These are phyloP conservation scores for Deilephila porcellus DNA, from an alignment of 2,888 invertebrate genomes.

Conservation along the genomic window DNA sequence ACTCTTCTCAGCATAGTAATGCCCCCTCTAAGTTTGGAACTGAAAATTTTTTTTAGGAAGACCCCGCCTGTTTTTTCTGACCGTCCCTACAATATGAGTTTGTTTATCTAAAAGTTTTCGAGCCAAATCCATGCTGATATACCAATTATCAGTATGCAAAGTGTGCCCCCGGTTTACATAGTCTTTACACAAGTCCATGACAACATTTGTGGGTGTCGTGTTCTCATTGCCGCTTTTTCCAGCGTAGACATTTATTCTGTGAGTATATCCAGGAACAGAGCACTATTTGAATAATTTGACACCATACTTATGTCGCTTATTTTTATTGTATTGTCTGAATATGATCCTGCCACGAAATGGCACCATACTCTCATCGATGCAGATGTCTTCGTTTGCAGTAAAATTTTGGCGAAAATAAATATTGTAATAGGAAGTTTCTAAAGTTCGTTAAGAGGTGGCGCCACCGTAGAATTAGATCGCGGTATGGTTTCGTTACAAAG, in stretches of 20 bases:
- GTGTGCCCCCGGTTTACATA: constrained; percentile 45
- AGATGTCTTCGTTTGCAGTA: neutral
- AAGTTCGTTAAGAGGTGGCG: too few relatives aligned
- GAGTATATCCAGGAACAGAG: constrained; percentile 28
- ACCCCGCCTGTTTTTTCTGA: constrained; percentile 38
- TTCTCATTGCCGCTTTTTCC: constrained; percentile 27
- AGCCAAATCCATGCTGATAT: constrained; percentile 46
- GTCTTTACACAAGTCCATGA: constrained; percentile 42
- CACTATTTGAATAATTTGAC: constrained; percentile 22
- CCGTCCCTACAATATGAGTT: constrained; percentile 50
- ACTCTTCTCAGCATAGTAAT: constrained; percentile 32
- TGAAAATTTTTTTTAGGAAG: constrained; percentile 27
- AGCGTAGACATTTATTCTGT: constrained; percentile 29
- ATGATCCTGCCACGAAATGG: constrained; percentile 4
- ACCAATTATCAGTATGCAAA: constrained; percentile 45
- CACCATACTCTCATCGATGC: neutral
- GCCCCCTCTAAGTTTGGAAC: constrained; percentile 25
- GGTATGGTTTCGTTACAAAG: too few relatives aligned
- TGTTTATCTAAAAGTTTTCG: constrained; percentile 44
- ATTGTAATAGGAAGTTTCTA: too few relatives aligned
- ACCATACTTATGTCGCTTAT: neutral
- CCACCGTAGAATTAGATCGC: too few relatives aligned
- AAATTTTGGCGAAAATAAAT: neutral
- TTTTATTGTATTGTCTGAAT: neutral
- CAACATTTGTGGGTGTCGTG: constrained; percentile 33